These are phyloP conservation scores for Malaclemys terrapin DNA, from an alignment of 2,113 vertebrate species.

Conservation along the genomic window DNA sequence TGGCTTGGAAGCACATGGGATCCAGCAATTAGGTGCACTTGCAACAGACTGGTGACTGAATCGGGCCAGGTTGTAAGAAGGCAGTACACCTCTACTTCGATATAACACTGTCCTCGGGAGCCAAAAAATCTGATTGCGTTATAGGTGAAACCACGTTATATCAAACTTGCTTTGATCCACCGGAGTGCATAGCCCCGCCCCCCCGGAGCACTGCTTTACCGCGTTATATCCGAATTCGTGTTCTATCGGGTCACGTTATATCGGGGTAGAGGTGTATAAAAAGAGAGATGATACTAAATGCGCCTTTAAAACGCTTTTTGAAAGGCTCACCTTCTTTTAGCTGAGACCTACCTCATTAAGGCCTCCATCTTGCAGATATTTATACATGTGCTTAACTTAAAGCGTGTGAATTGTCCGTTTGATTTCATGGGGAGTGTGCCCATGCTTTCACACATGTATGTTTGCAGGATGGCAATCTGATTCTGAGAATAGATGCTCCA, in stretches of 20 bases:
- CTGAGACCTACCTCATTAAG: background rate
- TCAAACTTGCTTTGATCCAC: too few relatives aligned
- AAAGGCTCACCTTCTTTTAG: background rate
- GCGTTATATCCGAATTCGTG: too few relatives aligned
- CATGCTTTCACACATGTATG: background rate
- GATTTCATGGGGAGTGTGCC: background rate
- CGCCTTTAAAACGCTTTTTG: background rate
- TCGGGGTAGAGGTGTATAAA: background rate
- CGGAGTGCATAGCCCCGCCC: too few relatives aligned
- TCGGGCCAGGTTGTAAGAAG: background rate
- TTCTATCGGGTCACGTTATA: too few relatives aligned
- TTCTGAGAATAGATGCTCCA: background rate
- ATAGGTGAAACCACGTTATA: too few relatives aligned
- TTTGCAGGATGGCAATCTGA: background rate
- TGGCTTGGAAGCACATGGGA: background rate
- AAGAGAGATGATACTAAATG: background rate
- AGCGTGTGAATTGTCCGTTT: background rate
- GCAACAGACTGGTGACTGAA: background rate
- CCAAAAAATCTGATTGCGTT: too few relatives aligned
- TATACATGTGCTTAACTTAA: background rate
- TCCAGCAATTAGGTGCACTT: background rate
- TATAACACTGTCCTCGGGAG: too few relatives aligned
- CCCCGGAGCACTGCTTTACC: too few relatives aligned
- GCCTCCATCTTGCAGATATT: background rate
- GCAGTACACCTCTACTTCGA: background rate